Base-by-base conservation (phyloP, 2,888 invertebrate species). In the Cephus runcator region DNA sequence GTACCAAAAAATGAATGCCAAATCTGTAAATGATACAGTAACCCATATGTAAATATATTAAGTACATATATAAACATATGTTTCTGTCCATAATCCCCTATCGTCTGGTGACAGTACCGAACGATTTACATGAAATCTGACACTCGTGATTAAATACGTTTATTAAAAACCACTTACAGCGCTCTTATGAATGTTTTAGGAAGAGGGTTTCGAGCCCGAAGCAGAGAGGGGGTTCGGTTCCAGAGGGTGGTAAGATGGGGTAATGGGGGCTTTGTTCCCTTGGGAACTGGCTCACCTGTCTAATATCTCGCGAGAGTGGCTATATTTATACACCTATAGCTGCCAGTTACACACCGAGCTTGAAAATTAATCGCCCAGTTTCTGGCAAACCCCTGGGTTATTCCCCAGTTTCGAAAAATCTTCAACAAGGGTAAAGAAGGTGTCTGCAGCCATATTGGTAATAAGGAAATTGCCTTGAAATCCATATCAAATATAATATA, bases 181-280 rank as follows among this genome's bases (percentile, higher is more conserved):
- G 84, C 85, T 87, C 86, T 86, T 87, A 88, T 88, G 87, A 88
- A 87, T 88, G 88, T 89, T 88, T 88, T 87, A 88, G 83, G 80
- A 82, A 77, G 68, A 73, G 78, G 78, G 78, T 78, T 77, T 79
- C 79, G 83, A 82, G 83, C 79, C 80, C 79, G 81, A 75, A 81
- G 81, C 75, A 73, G 23, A 80, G 77, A 80, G 76, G 86, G 85
- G 84, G 82, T 12, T 31, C 12, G n/a, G 12, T 11, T 56, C 69
- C 56, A 56, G 56, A 85, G 84, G 84, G 82, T 84, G 88, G 86
- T 86, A 86, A 86, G 86, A 86, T 84, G 85, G 83, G 87, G 85
- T 88, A 88, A 88, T 90, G 88, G 90, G 88, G 83, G 84, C 86
- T 90, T 90, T 90, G 90, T 90, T 90, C 88, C 87, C 90, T 81